phyloP scores from a whole-genome alignment of 2,113 vertebrate species.

The Cynoglossus semilaevis region DNA sequence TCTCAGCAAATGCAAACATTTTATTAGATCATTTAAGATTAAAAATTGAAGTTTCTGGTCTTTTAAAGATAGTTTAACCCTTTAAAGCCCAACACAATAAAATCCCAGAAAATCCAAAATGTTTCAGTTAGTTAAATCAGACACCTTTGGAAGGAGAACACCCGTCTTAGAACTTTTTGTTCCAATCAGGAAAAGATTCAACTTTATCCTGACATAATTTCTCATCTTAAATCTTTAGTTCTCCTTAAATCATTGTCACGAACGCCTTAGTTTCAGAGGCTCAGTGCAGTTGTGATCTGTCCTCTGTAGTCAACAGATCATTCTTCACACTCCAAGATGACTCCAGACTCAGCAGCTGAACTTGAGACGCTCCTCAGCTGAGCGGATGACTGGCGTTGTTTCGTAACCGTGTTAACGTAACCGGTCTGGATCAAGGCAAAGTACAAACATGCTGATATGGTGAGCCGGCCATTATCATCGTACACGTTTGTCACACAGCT shows the following conservation, averaged over 20 bases:
- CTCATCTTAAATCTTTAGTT: too few species aligned
- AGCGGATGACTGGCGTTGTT: not conserved
- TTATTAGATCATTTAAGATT: too few species aligned
- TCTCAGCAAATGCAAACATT: too few species aligned
- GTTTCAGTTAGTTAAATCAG: too few species aligned
- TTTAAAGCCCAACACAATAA: too few species aligned
- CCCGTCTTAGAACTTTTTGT: too few species aligned
- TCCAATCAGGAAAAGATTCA: not conserved
- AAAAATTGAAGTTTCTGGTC: too few species aligned
- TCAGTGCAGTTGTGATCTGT: not conserved
- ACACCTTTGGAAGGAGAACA: too few species aligned
- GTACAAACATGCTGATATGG: not conserved
- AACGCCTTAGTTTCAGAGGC: not conserved
- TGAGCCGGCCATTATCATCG: slow-evolving; percentile 19
- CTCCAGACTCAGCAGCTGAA: slow-evolving; percentile 26
- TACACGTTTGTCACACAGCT: not conserved
- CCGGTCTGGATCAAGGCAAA: not conserved
- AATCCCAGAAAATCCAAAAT: too few species aligned
- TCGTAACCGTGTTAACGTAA: not conserved
- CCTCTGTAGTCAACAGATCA: slow-evolving; percentile 7
- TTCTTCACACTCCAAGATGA: slow-evolving; percentile 21
- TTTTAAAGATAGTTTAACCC: too few species aligned
- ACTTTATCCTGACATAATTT: too few species aligned
- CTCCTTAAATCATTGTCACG: too few species aligned
- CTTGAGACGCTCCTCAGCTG: slow-evolving; percentile 17